These are phyloP conservation scores for Brachionus rotundiformis DNA, from an alignment of 1,140 invertebrate species.

Conservation along the genomic window DNA sequence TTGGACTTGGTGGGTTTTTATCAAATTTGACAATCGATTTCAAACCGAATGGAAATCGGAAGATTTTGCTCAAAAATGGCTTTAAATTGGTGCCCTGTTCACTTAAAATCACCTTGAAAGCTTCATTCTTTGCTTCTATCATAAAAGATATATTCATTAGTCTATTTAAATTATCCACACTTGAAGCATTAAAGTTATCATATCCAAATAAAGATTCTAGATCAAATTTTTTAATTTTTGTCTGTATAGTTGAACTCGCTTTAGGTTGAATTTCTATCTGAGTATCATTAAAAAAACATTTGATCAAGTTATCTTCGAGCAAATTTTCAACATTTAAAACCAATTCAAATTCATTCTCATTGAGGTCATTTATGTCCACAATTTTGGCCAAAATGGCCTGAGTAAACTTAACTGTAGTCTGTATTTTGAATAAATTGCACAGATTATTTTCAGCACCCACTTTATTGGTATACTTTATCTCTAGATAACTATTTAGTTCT, in stretches of 20 bases:
- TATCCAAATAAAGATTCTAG: neutral
- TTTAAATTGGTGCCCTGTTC: neutral
- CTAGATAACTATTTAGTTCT: neutral
- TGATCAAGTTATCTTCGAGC: neutral
- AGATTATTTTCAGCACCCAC: conserved; percentile 7
- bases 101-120: neutral
- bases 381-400: neutral
- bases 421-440: conserved; percentile 28
- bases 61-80: neutral
- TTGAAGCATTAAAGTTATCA: neutral
- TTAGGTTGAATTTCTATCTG: neutral
- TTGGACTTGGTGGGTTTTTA: neutral
- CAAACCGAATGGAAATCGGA: neutral
- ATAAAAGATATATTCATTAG: neutral
- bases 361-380: neutral
- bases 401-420: neutral
- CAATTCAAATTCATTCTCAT: conserved; percentile 7
- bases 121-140: neutral
- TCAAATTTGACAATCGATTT: neutral
- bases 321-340: conserved; percentile 9
- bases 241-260: neutral
- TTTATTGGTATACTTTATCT: conserved; percentile 49
- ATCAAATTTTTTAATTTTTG: neutral
- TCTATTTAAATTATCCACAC: neutral
- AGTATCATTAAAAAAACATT: neutral